Conservation (phyloP, 2,888 invertebrate species). For the Parascotia fuliginaria region DNA sequence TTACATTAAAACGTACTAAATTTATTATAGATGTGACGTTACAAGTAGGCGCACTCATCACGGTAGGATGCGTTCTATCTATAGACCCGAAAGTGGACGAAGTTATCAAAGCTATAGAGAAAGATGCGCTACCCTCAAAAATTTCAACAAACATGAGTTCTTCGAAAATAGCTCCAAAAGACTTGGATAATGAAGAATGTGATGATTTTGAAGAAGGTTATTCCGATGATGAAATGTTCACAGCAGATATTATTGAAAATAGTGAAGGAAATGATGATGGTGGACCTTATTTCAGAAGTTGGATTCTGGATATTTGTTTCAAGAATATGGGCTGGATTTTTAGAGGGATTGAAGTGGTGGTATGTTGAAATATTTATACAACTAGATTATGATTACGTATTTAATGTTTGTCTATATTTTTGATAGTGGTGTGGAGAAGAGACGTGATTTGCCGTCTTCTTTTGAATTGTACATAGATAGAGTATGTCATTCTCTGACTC, state of each 20-base stretch:
- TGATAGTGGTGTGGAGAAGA: too few relatives aligned
- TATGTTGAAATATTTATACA: conserved; percentile 44
- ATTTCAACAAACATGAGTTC: conserved; percentile 42
- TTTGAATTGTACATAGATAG: too few relatives aligned
- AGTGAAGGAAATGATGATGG: conserved; percentile 46
- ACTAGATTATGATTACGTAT: too few relatives aligned
- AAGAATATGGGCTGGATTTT: conserved; percentile 80
- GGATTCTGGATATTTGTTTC: conserved; percentile 88
- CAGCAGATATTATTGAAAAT: conserved; percentile 32
- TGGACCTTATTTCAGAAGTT: conserved; percentile 74
- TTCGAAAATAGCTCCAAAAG: conserved; percentile 27
- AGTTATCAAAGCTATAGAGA: conserved; percentile 85
- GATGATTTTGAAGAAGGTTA: conserved; percentile 80
- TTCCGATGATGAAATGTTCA: conserved; percentile 76
- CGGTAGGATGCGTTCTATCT: conserved; percentile 89
- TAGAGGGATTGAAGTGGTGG: conserved; percentile 60
- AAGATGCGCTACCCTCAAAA: conserved; percentile 61
- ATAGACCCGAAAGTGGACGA: conserved; percentile 88
- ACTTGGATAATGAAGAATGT: conserved; percentile 62
- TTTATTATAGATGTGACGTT: conserved; percentile 86
- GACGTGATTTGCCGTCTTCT: too few relatives aligned
- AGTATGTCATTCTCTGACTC: too few relatives aligned
- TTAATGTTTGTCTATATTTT: too few relatives aligned
- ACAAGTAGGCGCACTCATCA: conserved; percentile 90
- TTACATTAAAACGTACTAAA: too few relatives aligned